These are phyloP conservation scores for Geopemphigus sp. DNA, from an alignment of 1,140 invertebrate genomes.

Conservation along the genomic window DNA sequence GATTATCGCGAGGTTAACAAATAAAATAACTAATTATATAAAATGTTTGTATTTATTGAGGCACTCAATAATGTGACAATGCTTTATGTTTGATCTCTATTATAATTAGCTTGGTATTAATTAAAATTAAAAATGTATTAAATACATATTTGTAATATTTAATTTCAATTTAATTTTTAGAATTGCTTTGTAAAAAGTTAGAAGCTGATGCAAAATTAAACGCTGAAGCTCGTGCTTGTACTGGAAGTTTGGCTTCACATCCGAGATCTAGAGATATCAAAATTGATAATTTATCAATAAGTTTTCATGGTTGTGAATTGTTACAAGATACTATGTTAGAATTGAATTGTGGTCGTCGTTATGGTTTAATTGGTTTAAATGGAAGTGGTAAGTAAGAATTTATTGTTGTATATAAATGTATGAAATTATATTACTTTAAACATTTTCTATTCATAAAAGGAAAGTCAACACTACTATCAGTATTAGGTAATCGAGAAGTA, in stretches of 20 bases:
- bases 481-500: conserved; percentile 89
- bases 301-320: conserved; percentile 95
- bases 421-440: background rate
- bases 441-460: conserved; percentile 57
- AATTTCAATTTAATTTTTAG: conserved; percentile 57
- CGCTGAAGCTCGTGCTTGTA: conserved; percentile 89
- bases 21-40: no score
- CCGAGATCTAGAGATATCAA: conserved; percentile 94
- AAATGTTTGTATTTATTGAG: no score
- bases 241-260: conserved; percentile 91
- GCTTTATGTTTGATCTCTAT: background rate
- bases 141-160: background rate
- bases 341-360: conserved; percentile 93
- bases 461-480: conserved; percentile 90
- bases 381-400: conserved; percentile 74
- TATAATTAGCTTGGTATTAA: no score
- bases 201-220: conserved; percentile 87
- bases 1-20: no score
- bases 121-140: background rate
- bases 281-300: conserved; percentile 95
- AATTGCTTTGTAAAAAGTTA: conserved; percentile 81
- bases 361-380: conserved; percentile 94
- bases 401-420: background rate
- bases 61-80: no score
- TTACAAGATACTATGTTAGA: conserved; percentile 94